Conservation (phyloP, 1,140 invertebrate species). For the Brachystomella parvula region DNA sequence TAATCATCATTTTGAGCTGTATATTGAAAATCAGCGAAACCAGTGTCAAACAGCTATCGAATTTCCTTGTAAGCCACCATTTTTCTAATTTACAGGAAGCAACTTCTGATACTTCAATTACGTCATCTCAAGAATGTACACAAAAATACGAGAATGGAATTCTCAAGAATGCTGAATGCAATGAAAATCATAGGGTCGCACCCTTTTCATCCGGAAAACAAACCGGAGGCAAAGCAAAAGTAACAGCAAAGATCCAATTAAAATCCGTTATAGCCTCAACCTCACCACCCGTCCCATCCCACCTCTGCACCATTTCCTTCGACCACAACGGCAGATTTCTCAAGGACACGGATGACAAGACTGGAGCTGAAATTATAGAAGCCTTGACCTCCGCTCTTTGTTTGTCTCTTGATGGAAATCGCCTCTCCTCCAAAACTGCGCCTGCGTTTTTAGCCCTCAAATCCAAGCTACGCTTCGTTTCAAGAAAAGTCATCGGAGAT, state of each 20-base stretch:
- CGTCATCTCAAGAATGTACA: constrained; percentile 17
- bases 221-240: constrained; percentile 2
- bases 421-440: constrained; percentile 39
- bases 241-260: constrained; percentile 4
- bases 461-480: constrained; percentile 54
- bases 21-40: background rate
- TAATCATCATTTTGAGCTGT: no score
- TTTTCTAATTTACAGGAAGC: constrained; percentile 1
- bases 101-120: constrained; percentile 11
- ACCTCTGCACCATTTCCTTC: constrained; percentile 58
- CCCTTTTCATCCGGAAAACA: background rate
- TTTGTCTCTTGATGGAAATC: background rate
- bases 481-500: constrained; percentile 57
- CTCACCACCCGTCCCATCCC: background rate
- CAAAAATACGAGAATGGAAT: constrained; percentile 18
- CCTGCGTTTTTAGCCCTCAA: constrained; percentile 54
- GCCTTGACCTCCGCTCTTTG: background rate
- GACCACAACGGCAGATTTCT: constrained; percentile 52
- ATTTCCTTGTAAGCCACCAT: background rate
- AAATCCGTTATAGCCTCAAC: background rate
- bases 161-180: constrained; percentile 12
- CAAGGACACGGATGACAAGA: constrained; percentile 40
- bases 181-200: constrained; percentile 16
- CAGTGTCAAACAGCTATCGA: no score
- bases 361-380: background rate